phyloP scores from a whole-genome alignment of 2,113 vertebrate species.

The Hippocampus mohnikei region DNA sequence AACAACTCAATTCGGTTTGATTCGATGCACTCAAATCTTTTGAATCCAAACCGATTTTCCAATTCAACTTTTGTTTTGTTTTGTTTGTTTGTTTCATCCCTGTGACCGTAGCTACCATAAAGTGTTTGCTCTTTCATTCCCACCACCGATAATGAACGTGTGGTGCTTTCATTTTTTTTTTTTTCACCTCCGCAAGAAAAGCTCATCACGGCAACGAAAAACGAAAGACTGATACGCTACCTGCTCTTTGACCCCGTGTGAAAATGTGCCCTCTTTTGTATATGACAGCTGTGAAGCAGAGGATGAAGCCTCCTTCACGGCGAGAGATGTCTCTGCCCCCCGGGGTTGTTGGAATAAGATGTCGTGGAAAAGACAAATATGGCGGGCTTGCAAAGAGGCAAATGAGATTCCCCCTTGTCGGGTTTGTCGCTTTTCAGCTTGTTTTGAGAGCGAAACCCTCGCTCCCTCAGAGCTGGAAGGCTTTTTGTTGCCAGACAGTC shows the following conservation, averaged over 20 bases:
- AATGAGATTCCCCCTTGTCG: conserved; percentile 31
- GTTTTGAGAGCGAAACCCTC: conserved; percentile 16
- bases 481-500: conserved; percentile 26
- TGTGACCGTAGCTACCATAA: neutral
- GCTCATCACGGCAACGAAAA: neutral
- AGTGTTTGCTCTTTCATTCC: neutral
- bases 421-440: conserved; percentile 24
- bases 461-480: conserved; percentile 22
- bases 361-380: conserved; percentile 41
- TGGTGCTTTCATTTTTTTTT: neutral
- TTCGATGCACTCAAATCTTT: too few species aligned
- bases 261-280: conserved; percentile 30
- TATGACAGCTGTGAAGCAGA: conserved; percentile 34
- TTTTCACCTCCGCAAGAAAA: neutral
- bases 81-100: too few species aligned
- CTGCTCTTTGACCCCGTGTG: conserved; percentile 27
- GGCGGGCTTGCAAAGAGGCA: conserved; percentile 38
- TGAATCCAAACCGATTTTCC: too few species aligned
- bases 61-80: too few species aligned
- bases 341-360: conserved; percentile 55
- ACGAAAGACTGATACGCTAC: conserved; percentile 19
- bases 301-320: conserved; percentile 32
- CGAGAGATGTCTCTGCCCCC: conserved; percentile 26
- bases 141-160: neutral
- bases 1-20: too few species aligned